phyloP scores from a whole-genome alignment of 2,113 vertebrate genomes.

The Taxidea taxus region DNA sequence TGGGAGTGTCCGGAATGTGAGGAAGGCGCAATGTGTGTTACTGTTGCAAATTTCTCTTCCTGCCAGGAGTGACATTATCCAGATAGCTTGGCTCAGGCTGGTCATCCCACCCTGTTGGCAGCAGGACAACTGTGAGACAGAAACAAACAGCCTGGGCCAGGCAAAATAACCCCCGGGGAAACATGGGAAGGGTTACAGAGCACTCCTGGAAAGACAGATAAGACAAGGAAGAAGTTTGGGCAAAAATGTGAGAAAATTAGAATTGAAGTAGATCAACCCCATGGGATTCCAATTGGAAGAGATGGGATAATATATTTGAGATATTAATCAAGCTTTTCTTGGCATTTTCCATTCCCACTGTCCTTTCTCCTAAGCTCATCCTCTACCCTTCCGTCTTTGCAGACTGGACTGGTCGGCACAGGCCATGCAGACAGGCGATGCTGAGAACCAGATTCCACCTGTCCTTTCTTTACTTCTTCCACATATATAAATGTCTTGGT shows the following conservation, averaged over 20 bases:
- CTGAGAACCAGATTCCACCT: not conserved
- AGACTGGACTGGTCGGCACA: not conserved
- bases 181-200: not conserved
- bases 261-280: not conserved
- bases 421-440: not conserved
- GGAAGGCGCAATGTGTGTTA: not conserved
- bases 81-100: constrained; percentile 36
- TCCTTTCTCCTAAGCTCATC: not conserved
- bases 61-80: constrained; percentile 67
- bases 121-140: constrained; percentile 43
- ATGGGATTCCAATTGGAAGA: not conserved
- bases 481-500: not conserved
- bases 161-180: not conserved
- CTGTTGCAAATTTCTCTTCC: constrained; percentile 22
- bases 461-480: not conserved
- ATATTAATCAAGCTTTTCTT: not conserved
- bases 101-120: constrained; percentile 45
- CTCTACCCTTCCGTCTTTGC: not conserved
- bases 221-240: not conserved
- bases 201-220: not conserved
- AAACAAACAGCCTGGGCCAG: constrained; percentile 7
- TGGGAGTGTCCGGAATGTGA: constrained; percentile 67
- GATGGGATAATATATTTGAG: not conserved
- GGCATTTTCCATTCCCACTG: not conserved
- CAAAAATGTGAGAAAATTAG: not conserved